Evolutionary conservation across 2,113 vertebrate genomes (phyloP), one percentile per base, ranked within the genome.

Genomic region (Lamprologus sp.): DNA sequence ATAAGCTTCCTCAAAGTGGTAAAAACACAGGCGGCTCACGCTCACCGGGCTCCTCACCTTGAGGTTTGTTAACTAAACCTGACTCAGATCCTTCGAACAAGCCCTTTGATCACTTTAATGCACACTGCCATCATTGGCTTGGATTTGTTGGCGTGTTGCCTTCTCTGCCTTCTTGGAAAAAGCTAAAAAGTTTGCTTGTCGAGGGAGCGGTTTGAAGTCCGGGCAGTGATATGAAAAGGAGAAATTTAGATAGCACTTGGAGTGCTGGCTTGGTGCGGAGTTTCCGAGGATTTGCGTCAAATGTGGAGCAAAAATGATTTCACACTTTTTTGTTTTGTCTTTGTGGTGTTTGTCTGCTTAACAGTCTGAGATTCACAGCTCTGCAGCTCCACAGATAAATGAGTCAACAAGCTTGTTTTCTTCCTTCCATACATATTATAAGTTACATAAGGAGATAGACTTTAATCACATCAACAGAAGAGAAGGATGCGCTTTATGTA

Each of bases 81-180:
- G 90, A 90, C 88, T 9, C 14, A 3, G 83, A 86, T 86, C 88
- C 85, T 40, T 56, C 79, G 13, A 19, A 79, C 31, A 80, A 88
- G 60, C 42, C 4, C 90, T 94, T 94, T 95, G 91, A 93, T 94
- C 90, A 84, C 19, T 55, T 23, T 70, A 68, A 81, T 81, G 54
- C 73, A 56, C 13, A 3, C 53, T 45, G 58, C 5, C 3, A 19
- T 4, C 53, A 17, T 11, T 11, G 60, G 19, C 60, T 82, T 6
- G 31, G 60, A n/a, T 3, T 79, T 3, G 9, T 33, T 65, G 83
- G 87, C 82, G 15, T 9, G 49, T 65, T 77, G 53, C 83, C 88
- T 91, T 79, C 12, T 0, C 85, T 56, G 37, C 82, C 9, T 68
- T 75, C 83, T 45, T 53, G 82, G 75, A 56, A 83, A 84, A 87